Percentiles rank a stretch among this genome's conserved stretches.
Evolutionary conservation across 2,797 vertebrate species (phyloP).

Genomic region (Sebastiscus tertius): DNA sequence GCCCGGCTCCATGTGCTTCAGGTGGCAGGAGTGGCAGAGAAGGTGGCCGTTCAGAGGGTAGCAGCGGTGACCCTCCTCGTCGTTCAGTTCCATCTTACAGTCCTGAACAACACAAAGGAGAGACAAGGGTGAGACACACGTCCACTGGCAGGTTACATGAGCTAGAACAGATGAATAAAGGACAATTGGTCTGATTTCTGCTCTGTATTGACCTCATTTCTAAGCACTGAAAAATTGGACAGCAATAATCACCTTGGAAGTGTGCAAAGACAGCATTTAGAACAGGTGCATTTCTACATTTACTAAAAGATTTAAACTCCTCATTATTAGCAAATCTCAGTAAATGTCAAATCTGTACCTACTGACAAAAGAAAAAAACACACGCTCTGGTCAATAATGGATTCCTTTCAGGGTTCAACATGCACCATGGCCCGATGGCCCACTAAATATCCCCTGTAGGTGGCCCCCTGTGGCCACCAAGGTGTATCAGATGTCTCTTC

Average conservation of each 20-base stretch:
- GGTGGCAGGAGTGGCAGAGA: slow-evolving; percentile 93
- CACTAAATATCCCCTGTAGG: too few relatives aligned
- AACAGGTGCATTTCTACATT: neutral
- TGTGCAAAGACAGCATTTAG: neutral
- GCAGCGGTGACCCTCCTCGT: slow-evolving; percentile 95
- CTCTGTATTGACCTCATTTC: neutral
- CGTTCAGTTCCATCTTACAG: slow-evolving; percentile 93
- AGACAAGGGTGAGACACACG: neutral
- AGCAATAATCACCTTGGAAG: neutral
- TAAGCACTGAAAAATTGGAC: neutral
- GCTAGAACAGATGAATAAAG: neutral
- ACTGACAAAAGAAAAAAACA: neutral
- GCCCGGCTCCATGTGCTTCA: slow-evolving; percentile 88
- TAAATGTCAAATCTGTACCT: neutral
- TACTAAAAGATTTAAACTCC: neutral
- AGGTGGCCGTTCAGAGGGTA: slow-evolving; percentile 93
- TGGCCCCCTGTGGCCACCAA: too few relatives aligned
- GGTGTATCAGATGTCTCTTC: too few relatives aligned
- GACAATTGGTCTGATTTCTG: neutral
- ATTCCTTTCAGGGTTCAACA: neutral
- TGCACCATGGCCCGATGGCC: too few relatives aligned
- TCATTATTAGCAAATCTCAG: neutral
- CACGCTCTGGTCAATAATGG: neutral
- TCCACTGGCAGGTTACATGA: neutral
- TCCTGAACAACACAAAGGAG: slow-evolving; percentile 78